Evolutionary conservation across 2,113 vertebrate genomes (phyloP).

Genomic region (Sigmodon hispidus): DNA sequence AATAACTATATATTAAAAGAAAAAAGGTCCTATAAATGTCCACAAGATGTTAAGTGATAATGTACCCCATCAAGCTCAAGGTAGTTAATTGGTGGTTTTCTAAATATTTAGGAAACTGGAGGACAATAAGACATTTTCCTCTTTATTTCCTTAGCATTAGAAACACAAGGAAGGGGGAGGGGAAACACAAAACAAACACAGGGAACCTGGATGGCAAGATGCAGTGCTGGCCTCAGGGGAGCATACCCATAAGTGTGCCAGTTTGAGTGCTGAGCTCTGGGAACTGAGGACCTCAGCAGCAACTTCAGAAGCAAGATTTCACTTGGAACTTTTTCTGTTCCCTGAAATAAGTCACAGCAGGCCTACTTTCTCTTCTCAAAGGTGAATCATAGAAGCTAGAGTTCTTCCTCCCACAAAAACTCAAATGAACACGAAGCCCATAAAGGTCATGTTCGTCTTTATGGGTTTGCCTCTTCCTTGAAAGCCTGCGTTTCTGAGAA

Average conservation of each 20-base stretch:
- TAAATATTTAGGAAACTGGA: slow-evolving; percentile 26
- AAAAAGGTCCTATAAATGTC: not conserved
- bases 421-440: not conserved
- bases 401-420: not conserved
- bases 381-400: not conserved
- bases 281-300: not conserved
- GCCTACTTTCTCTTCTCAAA: not conserved
- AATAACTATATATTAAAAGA: not conserved
- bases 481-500: not conserved
- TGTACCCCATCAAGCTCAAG: not conserved
- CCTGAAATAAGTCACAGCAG: not conserved
- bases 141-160: not conserved
- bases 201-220: not conserved
- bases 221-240: not conserved
- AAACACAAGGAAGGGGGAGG: not conserved
- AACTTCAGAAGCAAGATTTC: not conserved
- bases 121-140: not conserved
- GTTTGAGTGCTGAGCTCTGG: too few species aligned
- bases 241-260: rapidly evolving
- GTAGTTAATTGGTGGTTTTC: not conserved
- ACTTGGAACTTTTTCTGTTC: not conserved
- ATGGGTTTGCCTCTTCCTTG: not conserved
- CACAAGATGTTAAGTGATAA: not conserved
- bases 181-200: not conserved
- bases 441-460: not conserved